A percentile compares a stretch with the other conserved stretches of the same genome.
Conservation (phyloP, 2,113 vertebrate genomes). For the Dipodomys stephensi region DNA sequence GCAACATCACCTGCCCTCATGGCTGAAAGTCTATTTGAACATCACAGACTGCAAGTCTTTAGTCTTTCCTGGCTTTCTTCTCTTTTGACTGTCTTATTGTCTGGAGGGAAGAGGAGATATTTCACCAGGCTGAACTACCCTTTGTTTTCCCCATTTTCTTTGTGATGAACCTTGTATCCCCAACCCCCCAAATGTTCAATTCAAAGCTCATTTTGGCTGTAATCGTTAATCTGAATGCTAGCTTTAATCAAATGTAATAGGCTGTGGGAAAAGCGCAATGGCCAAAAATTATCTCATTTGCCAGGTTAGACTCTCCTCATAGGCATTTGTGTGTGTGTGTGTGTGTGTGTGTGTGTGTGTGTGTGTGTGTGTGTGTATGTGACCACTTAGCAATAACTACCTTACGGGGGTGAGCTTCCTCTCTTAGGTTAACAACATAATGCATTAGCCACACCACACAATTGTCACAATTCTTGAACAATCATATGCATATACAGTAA, state of each 20-base stretch:
- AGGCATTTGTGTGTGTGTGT: too few species aligned
- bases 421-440: background rate
- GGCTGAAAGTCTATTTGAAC: background rate
- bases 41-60: background rate
- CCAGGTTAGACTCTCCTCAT: background rate
- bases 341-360: too few species aligned
- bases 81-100: background rate
- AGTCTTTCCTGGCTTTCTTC: background rate
- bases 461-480: background rate
- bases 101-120: background rate
- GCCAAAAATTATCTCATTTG: slow-evolving; percentile 14
- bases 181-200: background rate
- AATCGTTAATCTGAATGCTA: background rate
- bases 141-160: background rate
- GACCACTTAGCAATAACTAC: background rate
- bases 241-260: slow-evolving; percentile 12
- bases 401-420: background rate
- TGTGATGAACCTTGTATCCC: background rate
- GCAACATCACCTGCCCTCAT: background rate
- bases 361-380: background rate
- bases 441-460: background rate
- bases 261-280: background rate
- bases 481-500: background rate
- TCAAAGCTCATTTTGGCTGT: background rate
- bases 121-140: background rate